phyloP scores from a whole-genome alignment of 2,888 invertebrate genomes.

The Cancer borealis region DNA sequence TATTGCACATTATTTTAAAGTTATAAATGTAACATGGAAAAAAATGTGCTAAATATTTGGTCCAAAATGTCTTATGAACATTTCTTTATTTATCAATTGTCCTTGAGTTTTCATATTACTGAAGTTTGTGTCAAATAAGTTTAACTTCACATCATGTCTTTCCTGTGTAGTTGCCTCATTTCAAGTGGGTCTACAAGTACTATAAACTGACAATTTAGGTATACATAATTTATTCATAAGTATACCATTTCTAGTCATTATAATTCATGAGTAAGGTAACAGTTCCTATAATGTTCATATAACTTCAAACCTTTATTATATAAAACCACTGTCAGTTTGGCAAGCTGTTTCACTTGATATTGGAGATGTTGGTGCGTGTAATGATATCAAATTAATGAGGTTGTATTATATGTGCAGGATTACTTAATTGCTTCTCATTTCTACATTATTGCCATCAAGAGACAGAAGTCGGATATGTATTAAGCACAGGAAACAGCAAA shows the following conservation, averaged over 20 bases:
- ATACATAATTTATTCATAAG: neutral
- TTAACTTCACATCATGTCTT: neutral
- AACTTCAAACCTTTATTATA: neutral
- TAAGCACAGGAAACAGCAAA: neutral
- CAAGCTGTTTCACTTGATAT: neutral
- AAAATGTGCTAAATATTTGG: neutral
- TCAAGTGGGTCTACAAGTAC: neutral
- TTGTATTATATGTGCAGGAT: neutral
- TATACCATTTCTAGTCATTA: neutral
- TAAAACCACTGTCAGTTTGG: neutral
- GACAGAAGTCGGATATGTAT: neutral
- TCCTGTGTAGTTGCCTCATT: neutral
- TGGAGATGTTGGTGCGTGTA: neutral
- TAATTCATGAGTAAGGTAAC: conserved; percentile 36
- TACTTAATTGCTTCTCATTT: neutral
- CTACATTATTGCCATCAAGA: neutral
- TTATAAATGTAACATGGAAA: neutral
- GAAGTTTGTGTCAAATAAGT: neutral
- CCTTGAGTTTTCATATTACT: neutral
- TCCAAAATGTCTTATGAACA: neutral
- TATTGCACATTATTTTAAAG: neutral
- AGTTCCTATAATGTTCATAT: conserved; percentile 13
- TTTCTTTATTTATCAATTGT: neutral
- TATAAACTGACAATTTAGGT: neutral
- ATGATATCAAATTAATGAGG: neutral